Base-by-base conservation (phyloP, 2,113 vertebrate genomes). In the Lycocorax pyrrhopterus region DNA sequence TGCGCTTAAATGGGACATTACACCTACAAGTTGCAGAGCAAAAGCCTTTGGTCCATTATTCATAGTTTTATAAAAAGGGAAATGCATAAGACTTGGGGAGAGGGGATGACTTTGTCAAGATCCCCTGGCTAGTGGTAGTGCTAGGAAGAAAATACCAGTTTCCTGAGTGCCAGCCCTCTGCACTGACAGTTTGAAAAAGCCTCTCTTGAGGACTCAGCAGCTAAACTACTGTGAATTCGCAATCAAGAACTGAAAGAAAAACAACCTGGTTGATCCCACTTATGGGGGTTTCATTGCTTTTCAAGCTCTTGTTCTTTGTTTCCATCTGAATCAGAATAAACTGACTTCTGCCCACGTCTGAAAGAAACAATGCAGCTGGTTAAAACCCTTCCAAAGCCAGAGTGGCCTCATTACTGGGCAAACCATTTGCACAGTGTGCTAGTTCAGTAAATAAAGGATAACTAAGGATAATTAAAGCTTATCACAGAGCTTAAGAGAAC, bases 241-340 rank as follows among this genome's bases (percentile, higher is more conserved):
- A 66, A 33, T 35, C 14, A 39, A 85, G n/a, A 80, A 4, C 59
- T 76, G 67, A 85, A 39, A 43, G 39, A 47, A 71, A 89, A 86
- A 71, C 79, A 90, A 81, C 33, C 20, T 63, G 59, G 16, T 37
- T 43, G 35, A 44, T 66, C 55, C 27, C 32, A 39, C 29, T 78
- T 67, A 20, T 32, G 12, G 39, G 35, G 60, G 75, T 63, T 88
- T 55, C 51, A 53, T 25, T 80, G 22, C 78, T 95, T 92, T 87
- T 67, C 72, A 86, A 84, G 52, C 66, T 80, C 43, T 64, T 93
- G 88, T 88, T 71, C 90, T 92, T 91, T 96, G 78, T 96, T 93
- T 75, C 74, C 39, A 62, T 74, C 10, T 89, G 89, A 74, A 90
- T 84, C 13, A 13, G 64, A 94, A 67, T 89, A 86, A 90, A 76